These are phyloP conservation scores for Ciconia maguari DNA, from an alignment of 2,113 vertebrate genomes.

Conservation along the genomic window DNA sequence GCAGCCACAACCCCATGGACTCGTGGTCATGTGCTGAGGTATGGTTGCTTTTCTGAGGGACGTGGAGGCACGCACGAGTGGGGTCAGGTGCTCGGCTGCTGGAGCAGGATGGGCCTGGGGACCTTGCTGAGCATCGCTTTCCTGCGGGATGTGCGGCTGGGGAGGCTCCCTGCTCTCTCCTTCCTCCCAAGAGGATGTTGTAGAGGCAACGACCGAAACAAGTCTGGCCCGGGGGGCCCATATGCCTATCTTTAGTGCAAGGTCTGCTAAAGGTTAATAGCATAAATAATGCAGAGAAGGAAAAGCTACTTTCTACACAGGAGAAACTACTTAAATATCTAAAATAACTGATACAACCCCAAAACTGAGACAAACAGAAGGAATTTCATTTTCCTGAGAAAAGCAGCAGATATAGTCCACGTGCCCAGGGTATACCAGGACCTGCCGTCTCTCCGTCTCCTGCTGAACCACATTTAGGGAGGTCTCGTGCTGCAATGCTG, in stretches of 20 bases:
- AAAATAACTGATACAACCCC: not conserved
- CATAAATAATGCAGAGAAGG: not conserved
- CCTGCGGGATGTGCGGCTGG: not conserved
- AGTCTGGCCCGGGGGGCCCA: rapidly evolving
- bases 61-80: rapidly evolving
- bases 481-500: not conserved
- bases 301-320: not conserved
- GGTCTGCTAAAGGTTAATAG: not conserved
- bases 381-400: not conserved
- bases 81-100: not conserved
- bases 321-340: not conserved
- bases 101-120: not conserved
- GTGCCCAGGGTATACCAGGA: not conserved
- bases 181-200: not conserved
- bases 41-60: not conserved
- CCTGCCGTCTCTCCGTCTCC: not conserved
- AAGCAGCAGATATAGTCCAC: not conserved
- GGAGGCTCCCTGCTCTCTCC: not conserved
- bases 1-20: not conserved
- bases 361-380: not conserved
- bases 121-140: not conserved
- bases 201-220: not conserved
- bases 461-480: not conserved
- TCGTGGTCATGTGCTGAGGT: rapidly evolving
- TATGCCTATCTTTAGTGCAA: not conserved